Conservation (phyloP, 2,888 invertebrate genomes). For the Tetragonisca angustula region DNA sequence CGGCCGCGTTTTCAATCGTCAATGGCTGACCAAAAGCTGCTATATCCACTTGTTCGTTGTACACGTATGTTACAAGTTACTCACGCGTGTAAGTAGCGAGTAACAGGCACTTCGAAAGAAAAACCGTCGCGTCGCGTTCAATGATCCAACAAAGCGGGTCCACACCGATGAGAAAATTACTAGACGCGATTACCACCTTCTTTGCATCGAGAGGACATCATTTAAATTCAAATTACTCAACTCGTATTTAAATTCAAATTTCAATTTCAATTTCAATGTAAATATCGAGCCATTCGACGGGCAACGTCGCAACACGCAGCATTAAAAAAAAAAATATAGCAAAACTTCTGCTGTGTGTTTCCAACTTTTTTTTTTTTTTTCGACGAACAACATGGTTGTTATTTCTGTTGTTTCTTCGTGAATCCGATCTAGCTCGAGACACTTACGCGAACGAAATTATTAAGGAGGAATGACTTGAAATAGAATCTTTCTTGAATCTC, state of each 20-base stretch:
- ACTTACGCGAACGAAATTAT: too few relatives aligned
- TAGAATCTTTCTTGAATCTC: too few relatives aligned
- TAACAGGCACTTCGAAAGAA: background rate
- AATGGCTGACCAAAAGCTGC: conserved; percentile 40
- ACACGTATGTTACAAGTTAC: background rate
- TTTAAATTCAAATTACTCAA: background rate
- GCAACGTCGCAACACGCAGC: background rate
- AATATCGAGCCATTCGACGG: background rate
- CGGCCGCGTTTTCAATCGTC: conserved; percentile 12
- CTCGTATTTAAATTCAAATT: background rate
- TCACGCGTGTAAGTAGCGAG: background rate
- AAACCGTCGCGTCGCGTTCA: background rate
- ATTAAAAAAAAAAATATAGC: background rate
- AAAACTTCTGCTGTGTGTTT: too few relatives aligned
- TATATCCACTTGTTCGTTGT: conserved; percentile 15
- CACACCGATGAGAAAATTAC: background rate
- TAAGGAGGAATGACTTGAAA: too few relatives aligned
- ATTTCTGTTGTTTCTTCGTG: too few relatives aligned
- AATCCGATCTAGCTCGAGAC: too few relatives aligned
- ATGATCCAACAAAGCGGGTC: background rate
- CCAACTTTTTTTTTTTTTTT: too few relatives aligned
- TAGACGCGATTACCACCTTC: background rate
- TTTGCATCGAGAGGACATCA: background rate
- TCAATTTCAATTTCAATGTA: background rate
- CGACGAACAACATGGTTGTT: too few relatives aligned